Evolutionary conservation across 2,797 vertebrate species (phyloP).

Genomic region (Ispidina lecontei): DNA sequence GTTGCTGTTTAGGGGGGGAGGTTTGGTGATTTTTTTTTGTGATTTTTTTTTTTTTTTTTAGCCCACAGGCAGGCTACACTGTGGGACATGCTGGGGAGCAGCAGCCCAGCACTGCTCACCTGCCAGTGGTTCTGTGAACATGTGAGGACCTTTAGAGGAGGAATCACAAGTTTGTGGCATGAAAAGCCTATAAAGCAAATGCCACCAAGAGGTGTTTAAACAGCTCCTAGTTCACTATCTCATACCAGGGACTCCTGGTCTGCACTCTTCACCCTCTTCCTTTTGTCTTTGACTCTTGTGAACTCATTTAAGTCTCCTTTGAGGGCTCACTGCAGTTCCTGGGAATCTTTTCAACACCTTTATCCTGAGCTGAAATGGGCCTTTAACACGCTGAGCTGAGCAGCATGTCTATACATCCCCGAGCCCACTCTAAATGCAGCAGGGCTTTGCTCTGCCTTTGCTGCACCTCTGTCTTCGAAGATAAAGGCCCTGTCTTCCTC

Average conservation of each 20-base stretch:
- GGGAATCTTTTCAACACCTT: conserved; percentile 21
- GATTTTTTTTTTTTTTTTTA: background rate
- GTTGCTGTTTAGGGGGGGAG: background rate
- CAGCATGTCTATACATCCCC: background rate
- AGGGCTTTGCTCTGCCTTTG: background rate
- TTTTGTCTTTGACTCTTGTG: background rate
- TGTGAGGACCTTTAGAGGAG: background rate
- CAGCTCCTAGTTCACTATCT: background rate
- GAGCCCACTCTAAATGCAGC: rapidly evolving
- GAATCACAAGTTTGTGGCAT: background rate
- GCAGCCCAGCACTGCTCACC: background rate
- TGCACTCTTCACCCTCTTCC: background rate
- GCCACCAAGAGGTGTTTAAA: background rate
- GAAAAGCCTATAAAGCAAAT: rapidly evolving
- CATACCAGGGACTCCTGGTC: background rate
- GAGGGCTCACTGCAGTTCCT: background rate
- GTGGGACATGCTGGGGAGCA: rapidly evolving
- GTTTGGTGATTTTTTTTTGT: background rate
- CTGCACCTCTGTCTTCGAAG: background rate
- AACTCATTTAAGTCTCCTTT: background rate
- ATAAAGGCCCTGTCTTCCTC: background rate
- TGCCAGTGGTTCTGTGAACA: background rate
- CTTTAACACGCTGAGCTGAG: background rate
- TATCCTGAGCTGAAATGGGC: background rate
- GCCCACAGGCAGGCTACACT: background rate